Evolutionary conservation across 2,797 vertebrate species (phyloP), one percentile per base, ranked within the genome.

Genomic region (Ptychadena robeensis): DNA sequence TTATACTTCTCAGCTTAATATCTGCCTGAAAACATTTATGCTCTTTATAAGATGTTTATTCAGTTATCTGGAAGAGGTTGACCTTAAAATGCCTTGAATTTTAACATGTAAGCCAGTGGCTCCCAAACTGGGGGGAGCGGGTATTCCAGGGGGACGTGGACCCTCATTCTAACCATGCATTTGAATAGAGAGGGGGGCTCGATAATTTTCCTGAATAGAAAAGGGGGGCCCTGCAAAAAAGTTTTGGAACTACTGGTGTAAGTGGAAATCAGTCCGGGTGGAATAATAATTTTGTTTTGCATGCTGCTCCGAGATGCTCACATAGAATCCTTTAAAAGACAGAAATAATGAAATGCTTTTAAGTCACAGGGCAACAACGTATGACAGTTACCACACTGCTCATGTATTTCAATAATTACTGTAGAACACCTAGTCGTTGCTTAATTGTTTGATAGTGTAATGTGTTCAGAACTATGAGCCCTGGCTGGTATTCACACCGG

Each of bases 311-410:
- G 27, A 30, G 25, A 22, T 82, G 53, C 32, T 68, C 27, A 44
- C 31, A 14, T 22, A 10, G n/a, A 67, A 73, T 37, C 63, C 70
- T 74, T 66, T 74, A n/a, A 67, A 66, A 35, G 80, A 30, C 61
- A 5, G 35, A 64, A 65, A 57, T 63, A 81, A 81, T 66, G 25
- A 81, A 73, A 81, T 27, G 38, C 63, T 73, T 59, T 67, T 2
- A 48, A 61, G 64, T 75, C 40, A 38, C n/a, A 81, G 64, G 80
- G 34, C 71, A 74, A 74, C 61, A 74, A 67, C 25, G 73, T 72
- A 12, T 32, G 64, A 15, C 35, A 44, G 40, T 44, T 40, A 68
- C 57, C 32, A 44, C 44, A 34, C 27, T 37, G 9, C 25, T 68
- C 59, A 14, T 79, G 31, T 79, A 61, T 80, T 61, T 71, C 34